Evolutionary conservation across 1,140 invertebrate species (phyloP).

Genomic region (Solenopsis invicta): DNA sequence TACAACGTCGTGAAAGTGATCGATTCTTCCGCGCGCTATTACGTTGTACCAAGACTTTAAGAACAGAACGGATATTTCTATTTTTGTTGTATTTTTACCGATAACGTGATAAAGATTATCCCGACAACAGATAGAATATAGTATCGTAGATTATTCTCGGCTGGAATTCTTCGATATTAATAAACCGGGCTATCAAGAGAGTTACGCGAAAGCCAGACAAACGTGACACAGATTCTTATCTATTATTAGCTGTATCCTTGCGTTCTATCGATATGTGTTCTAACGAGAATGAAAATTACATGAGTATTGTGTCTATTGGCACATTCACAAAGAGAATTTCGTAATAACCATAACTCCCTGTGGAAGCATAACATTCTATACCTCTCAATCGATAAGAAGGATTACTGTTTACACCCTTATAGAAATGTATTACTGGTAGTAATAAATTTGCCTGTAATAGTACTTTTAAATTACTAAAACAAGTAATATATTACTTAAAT

Average conservation of each 20-base stretch:
- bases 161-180: neutral
- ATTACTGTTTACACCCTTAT: neutral
- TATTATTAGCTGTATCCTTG: conserved; percentile 30
- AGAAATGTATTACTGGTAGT: no score
- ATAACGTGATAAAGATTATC: conserved; percentile 15
- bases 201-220: neutral
- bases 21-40: neutral
- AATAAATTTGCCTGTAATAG: no score
- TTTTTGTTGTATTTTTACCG: conserved; percentile 31
- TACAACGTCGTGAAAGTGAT: neutral
- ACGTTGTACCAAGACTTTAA: neutral
- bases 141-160: neutral
- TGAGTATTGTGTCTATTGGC: neutral
- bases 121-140: neutral
- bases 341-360: neutral
- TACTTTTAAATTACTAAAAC: no score
- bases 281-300: conserved; percentile 18
- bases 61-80: neutral
- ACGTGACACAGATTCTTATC: conserved; percentile 5
- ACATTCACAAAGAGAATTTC: conserved; percentile 3
- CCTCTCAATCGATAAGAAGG: neutral
- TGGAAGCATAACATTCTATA: neutral
- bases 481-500: no score
- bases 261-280: neutral
- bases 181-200: neutral